Percentiles rank a stretch among this genome's conserved stretches.
Evolutionary conservation across 2,113 vertebrate genomes (phyloP).

Genomic region (Ammospiza caudacuta): DNA sequence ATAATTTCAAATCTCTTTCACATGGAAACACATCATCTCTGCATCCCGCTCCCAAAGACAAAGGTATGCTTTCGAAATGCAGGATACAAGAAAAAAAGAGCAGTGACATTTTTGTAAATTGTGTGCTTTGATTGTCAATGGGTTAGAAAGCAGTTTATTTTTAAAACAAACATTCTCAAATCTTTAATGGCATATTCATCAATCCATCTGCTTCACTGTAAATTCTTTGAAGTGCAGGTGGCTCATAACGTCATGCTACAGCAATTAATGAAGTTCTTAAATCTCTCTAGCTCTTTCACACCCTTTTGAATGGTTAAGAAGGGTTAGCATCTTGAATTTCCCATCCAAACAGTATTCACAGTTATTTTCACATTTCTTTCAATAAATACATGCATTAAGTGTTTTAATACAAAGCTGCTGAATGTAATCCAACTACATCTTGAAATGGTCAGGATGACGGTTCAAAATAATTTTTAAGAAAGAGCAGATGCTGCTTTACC

Average conservation of each 20-base stretch:
- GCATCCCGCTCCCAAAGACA: not conserved
- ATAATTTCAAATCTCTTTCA: not conserved
- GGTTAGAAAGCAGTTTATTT: conserved; percentile 65
- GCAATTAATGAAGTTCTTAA: conserved; percentile 74
- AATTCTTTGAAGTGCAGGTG: conserved; percentile 75
- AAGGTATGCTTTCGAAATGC: not conserved
- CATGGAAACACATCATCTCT: not conserved
- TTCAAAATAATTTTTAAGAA: not conserved
- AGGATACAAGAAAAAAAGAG: not conserved
- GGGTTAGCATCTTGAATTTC: conserved; percentile 69
- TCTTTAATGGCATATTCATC: conserved; percentile 69
- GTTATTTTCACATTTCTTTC: conserved; percentile 51
- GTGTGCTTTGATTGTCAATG: conserved; percentile 3
- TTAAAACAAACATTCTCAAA: conserved; percentile 73
- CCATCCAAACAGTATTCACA: conserved; percentile 39
- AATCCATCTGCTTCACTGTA: conserved; percentile 73
- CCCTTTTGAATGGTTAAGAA: conserved; percentile 59
- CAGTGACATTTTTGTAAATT: conserved; percentile 16
- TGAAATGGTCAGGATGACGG: not conserved
- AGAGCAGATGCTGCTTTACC: not conserved
- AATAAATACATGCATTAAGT: not conserved
- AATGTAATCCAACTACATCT: not conserved
- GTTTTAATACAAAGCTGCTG: conserved; percentile 28
- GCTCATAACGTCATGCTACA: conserved; percentile 46
- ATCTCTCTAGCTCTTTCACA: conserved; percentile 63